Percentiles rank a stretch among this genome's conserved stretches.
Evolutionary conservation across 1,140 invertebrate species (phyloP).

Genomic region (Aradophagus sp.): DNA sequence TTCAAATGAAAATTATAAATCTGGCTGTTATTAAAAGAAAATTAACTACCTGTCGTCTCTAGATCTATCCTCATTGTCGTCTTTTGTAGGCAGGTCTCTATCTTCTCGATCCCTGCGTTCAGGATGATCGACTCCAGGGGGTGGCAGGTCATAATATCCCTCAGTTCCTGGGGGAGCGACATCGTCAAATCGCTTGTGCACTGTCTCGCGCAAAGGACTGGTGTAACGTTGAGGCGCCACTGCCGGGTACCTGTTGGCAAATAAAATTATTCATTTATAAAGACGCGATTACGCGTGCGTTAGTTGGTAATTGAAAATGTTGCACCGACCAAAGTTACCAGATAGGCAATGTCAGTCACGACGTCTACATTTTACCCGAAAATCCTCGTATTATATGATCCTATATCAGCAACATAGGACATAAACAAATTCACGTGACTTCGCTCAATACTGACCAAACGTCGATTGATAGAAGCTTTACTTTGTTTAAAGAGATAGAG

Average conservation of each 20-base stretch:
- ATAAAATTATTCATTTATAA: constrained; percentile 36
- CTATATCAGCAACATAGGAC: too few relatives aligned
- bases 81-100: constrained; percentile 64
- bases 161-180: constrained; percentile 74
- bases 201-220: constrained; percentile 61
- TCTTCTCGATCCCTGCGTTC: constrained; percentile 65
- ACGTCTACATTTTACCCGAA: constrained; percentile 8
- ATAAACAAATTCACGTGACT: too few relatives aligned
- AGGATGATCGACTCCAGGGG: constrained; percentile 71
- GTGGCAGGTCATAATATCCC: constrained; percentile 72
- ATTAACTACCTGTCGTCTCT: constrained; percentile 65
- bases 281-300: neutral
- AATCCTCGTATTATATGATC: constrained; percentile 2
- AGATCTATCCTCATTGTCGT: constrained; percentile 67
- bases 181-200: constrained; percentile 71
- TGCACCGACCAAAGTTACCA: constrained; percentile 25
- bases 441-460: too few relatives aligned
- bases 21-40: neutral
- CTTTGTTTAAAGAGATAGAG: too few relatives aligned
- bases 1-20: neutral
- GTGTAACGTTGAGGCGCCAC: constrained; percentile 58
- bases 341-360: neutral
- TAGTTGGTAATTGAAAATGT: constrained; percentile 12
- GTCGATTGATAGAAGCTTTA: too few relatives aligned
- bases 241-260: constrained; percentile 70